Conservation (phyloP, 1,140 invertebrate species). For the Hypsibius dujardini region DNA sequence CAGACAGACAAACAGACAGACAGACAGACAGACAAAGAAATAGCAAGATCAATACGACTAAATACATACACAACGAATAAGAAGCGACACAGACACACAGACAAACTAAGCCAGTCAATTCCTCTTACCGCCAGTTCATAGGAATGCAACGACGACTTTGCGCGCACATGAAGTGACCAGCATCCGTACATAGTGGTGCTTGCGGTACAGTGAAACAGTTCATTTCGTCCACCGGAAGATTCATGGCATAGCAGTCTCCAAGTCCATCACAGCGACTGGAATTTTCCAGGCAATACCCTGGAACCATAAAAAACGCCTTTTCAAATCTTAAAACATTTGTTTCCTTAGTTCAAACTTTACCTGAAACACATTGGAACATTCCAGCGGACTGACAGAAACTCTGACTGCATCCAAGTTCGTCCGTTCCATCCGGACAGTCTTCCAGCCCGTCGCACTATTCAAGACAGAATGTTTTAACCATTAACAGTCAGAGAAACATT, state of each 20-base stretch:
- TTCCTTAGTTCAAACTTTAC: too few relatives aligned
- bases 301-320: too few relatives aligned
- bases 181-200: background rate
- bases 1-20: too few relatives aligned
- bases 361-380: constrained; percentile 14
- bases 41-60: too few relatives aligned
- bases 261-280: constrained; percentile 7
- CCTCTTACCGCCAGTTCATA: constrained; percentile 10
- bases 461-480: background rate
- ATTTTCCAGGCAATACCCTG: constrained; percentile 12
- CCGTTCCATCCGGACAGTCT: background rate
- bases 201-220: background rate
- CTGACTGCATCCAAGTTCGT: background rate
- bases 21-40: too few relatives aligned
- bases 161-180: background rate
- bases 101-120: constrained; percentile 2
- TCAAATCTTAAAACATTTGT: too few relatives aligned
- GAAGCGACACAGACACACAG: too few relatives aligned
- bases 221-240: background rate
- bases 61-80: too few relatives aligned
- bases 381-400: background rate
- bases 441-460: constrained; percentile 4
- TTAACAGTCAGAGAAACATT: background rate
- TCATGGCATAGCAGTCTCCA: constrained; percentile 13
- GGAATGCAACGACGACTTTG: constrained; percentile 7